Evolutionary conservation across 1,140 invertebrate genomes (phyloP).

Genomic region (Hestina assimilis): DNA sequence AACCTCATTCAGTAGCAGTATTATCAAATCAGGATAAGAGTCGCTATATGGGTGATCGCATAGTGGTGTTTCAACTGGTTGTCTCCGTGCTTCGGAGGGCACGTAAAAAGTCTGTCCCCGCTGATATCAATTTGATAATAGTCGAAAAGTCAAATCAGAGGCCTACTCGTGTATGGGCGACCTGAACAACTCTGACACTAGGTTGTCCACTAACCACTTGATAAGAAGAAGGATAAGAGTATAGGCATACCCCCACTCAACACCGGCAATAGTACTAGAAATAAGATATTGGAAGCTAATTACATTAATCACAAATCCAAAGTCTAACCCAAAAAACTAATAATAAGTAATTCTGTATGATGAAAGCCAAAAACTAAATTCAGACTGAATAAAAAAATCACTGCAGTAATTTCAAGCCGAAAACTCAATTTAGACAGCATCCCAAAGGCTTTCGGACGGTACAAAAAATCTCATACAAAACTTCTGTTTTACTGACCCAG

Average conservation of each 20-base stretch:
- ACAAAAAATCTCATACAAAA: slow-evolving; percentile 26
- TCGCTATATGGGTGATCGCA: too few relatives aligned
- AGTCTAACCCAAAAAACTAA: neutral
- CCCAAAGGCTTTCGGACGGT: slow-evolving; percentile 20
- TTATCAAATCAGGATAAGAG: too few relatives aligned
- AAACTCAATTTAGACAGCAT: slow-evolving; percentile 21
- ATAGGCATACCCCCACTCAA: neutral
- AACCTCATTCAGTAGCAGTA: too few relatives aligned
- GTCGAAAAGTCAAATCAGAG: too few relatives aligned
- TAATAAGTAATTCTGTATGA: neutral
- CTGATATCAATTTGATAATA: too few relatives aligned
- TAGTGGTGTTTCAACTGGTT: too few relatives aligned
- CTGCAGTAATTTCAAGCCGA: slow-evolving; percentile 10
- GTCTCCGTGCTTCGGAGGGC: too few relatives aligned
- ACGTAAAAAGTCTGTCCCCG: too few relatives aligned
- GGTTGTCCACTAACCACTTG: too few relatives aligned
- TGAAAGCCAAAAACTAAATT: neutral
- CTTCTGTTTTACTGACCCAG: slow-evolving; percentile 21
- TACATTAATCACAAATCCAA: neutral
- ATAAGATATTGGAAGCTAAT: neutral
- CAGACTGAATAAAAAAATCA: slow-evolving; percentile 18
- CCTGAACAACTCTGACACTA: too few relatives aligned
- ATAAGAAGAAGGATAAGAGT: too few relatives aligned
- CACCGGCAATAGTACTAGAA: neutral
- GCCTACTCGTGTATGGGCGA: too few relatives aligned